phyloP scores from a whole-genome alignment of 2,888 invertebrate species.

The Parelbella ahira region DNA sequence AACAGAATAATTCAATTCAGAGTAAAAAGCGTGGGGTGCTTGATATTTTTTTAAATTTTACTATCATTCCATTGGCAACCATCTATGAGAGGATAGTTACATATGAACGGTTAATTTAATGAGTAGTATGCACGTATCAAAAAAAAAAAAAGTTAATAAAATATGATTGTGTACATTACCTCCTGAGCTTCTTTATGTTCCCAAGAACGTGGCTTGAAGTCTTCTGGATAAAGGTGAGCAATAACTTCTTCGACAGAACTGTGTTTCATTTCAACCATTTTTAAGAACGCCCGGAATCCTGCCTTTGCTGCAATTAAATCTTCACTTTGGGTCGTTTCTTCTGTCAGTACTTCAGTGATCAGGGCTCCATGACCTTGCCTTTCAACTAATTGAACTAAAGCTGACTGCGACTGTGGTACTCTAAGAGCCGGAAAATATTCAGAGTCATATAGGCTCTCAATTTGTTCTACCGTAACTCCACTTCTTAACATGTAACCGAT shows the following conservation, averaged over 20 bases:
- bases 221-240: constrained; percentile 89
- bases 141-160: neutral
- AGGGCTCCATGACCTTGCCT: constrained; percentile 90
- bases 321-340: constrained; percentile 89
- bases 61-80: no score
- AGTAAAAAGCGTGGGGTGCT: no score
- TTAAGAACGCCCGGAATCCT: constrained; percentile 92
- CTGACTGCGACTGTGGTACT: constrained; percentile 91
- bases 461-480: constrained; percentile 87
- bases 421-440: constrained; percentile 89
- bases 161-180: constrained; percentile 61
- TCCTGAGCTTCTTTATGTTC: constrained; percentile 85
- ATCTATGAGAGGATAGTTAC: no score
- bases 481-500: constrained; percentile 88
- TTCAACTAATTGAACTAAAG: constrained; percentile 91
- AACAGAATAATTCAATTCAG: no score
- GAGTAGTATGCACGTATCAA: no score
- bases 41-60: no score
- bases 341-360: constrained; percentile 89
- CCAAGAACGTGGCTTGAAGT: constrained; percentile 91
- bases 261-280: constrained; percentile 90
- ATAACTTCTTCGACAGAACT: constrained; percentile 92
- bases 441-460: constrained; percentile 88
- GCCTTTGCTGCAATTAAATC: constrained; percentile 88
- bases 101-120: no score